Evolutionary conservation across 2,113 vertebrate species (phyloP), one percentile per base, ranked within the genome.

Genomic region (Myotis yumanensis): DNA sequence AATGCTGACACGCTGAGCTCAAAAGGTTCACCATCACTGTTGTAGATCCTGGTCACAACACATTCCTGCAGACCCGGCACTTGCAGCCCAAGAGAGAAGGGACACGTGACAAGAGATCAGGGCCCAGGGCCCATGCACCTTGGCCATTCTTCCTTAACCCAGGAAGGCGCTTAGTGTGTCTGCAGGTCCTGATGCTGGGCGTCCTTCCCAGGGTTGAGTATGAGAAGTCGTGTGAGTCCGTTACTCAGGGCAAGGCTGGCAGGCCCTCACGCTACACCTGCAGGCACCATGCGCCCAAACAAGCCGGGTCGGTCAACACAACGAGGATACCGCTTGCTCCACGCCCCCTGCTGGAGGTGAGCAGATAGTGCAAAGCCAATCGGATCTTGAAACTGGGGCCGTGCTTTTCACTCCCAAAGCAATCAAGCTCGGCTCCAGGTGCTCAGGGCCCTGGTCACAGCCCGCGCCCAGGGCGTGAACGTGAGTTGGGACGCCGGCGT

Each of bases 81-180:
- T 95, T 68, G 1, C 54, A 91, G 89, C 82, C 91, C 93, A 76
- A 37, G 85, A 83, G 94, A 79, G 86, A 93, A 96, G 72, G 89
- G 64, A 72, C 77, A 79, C 0, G 0, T 62, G 92, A 85, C 83
- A 90, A 84, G 90, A 84, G 52, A 89, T 37, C 66, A 71, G 91
- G 64, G 83, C 91, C 69, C n/a, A 46, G 82, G 77, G 43, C 66
- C 91, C 84, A 64, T 91, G 81, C 95, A 91, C 79, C 71, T 89
- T 75, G 46, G 80, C 22, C n/a, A 64, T 80, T 89, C 75, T 93
- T 95, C 30, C 64, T 68, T 80, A 85, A 95, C 82, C 88, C 46
- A 10, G 20, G 40, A 92, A 95, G 75, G 25, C 43, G 66, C 73
- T 86, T 85, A 77, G 90, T 95, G 59, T 35, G 76, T 85, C 79